Percentiles rank a stretch among this genome's conserved stretches.
Evolutionary conservation across 2,797 vertebrate species (phyloP).

Genomic region (Lepus oiostolus): DNA sequence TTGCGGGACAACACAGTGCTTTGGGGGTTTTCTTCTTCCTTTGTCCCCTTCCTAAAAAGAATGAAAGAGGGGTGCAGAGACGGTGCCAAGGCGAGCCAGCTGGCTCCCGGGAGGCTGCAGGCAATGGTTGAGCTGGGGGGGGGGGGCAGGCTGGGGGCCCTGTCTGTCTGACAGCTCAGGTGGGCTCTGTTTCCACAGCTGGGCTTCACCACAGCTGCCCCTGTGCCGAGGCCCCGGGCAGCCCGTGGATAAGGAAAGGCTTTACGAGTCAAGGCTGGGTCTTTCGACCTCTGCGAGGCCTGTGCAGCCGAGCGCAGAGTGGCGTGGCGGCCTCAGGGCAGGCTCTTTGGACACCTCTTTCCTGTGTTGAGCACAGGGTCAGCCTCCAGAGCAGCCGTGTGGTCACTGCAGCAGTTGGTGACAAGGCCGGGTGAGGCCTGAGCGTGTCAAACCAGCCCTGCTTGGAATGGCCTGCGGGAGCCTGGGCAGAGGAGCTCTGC

Average conservation of each 20-base stretch:
- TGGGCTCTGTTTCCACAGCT: not conserved
- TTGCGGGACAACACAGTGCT: not conserved
- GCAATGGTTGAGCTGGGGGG: not conserved
- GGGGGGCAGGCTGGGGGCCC: not conserved
- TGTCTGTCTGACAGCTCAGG: not conserved
- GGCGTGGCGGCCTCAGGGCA: no score
- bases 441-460: not conserved
- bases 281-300: not conserved
- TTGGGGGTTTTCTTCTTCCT: not conserved
- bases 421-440: not conserved
- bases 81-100: accelerated
- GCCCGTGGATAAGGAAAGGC: not conserved
- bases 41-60: not conserved
- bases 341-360: not conserved
- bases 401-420: not conserved
- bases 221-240: not conserved
- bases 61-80: not conserved
- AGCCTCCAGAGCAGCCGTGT: accelerated
- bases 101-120: not conserved
- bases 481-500: not conserved
- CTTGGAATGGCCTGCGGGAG: not conserved
- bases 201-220: not conserved
- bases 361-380: not conserved
- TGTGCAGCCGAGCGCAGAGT: accelerated
- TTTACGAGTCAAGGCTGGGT: not conserved